Evolutionary conservation across 2,797 vertebrate species (phyloP), one percentile per base, ranked within the genome.

Genomic region (Cheirogaleus major): DNA sequence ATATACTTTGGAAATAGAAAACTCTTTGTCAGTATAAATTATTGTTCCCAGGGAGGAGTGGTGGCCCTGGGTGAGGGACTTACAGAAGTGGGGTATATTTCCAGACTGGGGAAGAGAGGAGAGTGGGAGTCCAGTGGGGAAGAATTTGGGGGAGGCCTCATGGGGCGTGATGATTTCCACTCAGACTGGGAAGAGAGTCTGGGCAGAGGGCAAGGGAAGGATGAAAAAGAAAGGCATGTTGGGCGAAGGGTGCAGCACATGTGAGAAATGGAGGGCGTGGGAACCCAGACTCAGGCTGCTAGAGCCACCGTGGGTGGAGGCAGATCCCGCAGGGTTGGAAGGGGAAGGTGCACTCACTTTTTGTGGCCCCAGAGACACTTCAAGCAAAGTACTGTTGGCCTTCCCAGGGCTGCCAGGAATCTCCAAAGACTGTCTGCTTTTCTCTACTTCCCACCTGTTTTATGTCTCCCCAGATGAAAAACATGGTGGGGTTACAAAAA

Each of bases 401-500:
- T 83, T 23, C 59, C 30, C 79, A 25, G 55, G 67, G 52, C 32
- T 69, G 32, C n/a, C 6, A 10, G 45, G 61, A 73, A 88, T 73
- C 81, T 95, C 69, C 7, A 1, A 27, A 38, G 57, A 75, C 9
- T 65, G 17, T n/a, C 27, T 73, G 57, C 27, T 70, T 87, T 84
- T 59, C 63, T 41, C 15, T 52, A 3, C 2, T 14, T 87, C 75
- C n/a, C 2, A 0, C 83, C 0, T 20, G 2, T 57, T 41, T 78
- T 23, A 5, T 55, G 20, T 80, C 45, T 93, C 61, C 15, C 7
- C 97, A 99, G 99, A 99, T 99, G 0, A 99, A 99, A 98, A 99
- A 99, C 96, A 98, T 99, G 91, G 99, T 99, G 99, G 95, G 99
- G 96, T 99, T 98, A n/a, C 97, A 99, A 86, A 99, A 99, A 80